Percentiles rank a stretch among this genome's conserved stretches.
Conservation (phyloP, 2,888 invertebrate genomes). For the Drosophila acutilabella region DNA sequence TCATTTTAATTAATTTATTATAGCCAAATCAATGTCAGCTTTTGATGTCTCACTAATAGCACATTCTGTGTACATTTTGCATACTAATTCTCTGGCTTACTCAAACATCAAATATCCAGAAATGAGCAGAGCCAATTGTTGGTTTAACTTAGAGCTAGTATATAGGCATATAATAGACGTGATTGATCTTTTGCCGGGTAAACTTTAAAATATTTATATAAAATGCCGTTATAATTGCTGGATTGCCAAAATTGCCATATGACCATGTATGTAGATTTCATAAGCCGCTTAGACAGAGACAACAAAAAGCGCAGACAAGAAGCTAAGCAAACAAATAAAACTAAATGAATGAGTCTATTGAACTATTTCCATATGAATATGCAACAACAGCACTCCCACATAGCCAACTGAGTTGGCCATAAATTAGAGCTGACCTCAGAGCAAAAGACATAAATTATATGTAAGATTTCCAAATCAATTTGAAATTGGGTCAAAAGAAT, state of each 20-base stretch:
- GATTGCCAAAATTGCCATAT: slow-evolving; percentile 6
- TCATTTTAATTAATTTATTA: slow-evolving; percentile 76
- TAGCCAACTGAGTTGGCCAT: slow-evolving; percentile 38
- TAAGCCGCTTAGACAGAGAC: slow-evolving; percentile 53
- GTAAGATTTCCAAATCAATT: slow-evolving; percentile 47
- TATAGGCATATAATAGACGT: not conserved
- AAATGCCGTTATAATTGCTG: slow-evolving; percentile 49
- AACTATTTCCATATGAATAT: slow-evolving; percentile 39
- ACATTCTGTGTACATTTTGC: slow-evolving; percentile 54
- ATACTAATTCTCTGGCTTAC: slow-evolving; percentile 46
- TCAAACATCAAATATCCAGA: slow-evolving; percentile 31
- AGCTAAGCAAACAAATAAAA: slow-evolving; percentile 46
- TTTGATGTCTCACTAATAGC: slow-evolving; percentile 70
- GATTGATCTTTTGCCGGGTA: slow-evolving; percentile 24
- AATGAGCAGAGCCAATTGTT: slow-evolving; percentile 7
- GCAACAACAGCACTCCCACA: slow-evolving; percentile 52
- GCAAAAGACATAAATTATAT: slow-evolving; percentile 26
- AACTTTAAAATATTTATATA: slow-evolving; percentile 6
- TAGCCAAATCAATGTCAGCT: slow-evolving; percentile 46
- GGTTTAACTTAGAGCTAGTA: not conserved
- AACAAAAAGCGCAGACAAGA: slow-evolving; percentile 29
- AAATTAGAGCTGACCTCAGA: slow-evolving; percentile 45
- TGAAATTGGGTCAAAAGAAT: slow-evolving; percentile 72
- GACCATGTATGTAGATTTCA: slow-evolving; percentile 44
- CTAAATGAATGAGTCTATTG: slow-evolving; percentile 46